A percentile compares a stretch with the other conserved stretches of the same genome.
Conservation (phyloP, 2,888 invertebrate species). For the Hartigia nigra region DNA sequence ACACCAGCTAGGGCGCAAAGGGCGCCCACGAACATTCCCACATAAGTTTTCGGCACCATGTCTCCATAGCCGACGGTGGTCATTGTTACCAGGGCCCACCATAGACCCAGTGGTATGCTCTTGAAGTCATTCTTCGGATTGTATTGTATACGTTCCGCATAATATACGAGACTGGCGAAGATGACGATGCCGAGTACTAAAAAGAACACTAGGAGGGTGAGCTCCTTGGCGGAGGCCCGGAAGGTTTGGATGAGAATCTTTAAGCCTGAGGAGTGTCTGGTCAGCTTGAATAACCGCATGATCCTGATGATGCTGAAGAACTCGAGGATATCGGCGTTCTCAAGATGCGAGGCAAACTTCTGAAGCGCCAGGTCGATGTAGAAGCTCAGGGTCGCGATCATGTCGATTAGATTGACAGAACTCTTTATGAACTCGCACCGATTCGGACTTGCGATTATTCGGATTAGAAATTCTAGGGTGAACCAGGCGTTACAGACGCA, state of each 20-base stretch:
- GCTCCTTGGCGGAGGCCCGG: conserved; percentile 96
- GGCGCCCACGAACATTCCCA: conserved; percentile 98
- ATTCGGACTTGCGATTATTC: conserved; percentile 93
- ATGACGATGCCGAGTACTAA: conserved; percentile 94
- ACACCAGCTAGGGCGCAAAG: conserved; percentile 98
- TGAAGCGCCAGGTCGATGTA: conserved; percentile 94
- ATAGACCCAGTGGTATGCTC: conserved; percentile 95
- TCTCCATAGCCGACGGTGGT: conserved; percentile 98
- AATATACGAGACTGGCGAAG: conserved; percentile 97
- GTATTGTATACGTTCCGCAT: conserved; percentile 95
- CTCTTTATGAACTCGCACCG: conserved; percentile 95
- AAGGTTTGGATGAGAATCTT: conserved; percentile 99
- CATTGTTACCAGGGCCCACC: conserved; percentile 99
- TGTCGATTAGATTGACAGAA: conserved; percentile 99
- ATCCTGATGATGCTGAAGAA: conserved; percentile 98
- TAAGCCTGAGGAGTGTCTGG: conserved; percentile 95
- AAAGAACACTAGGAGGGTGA: conserved; percentile 96
- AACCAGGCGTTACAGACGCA: conserved; percentile 99
- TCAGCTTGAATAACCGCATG: conserved; percentile 96
- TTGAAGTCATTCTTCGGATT: conserved; percentile 98
- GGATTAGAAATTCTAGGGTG: conserved; percentile 92
- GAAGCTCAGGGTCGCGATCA: conserved; percentile 98
- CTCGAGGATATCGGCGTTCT: conserved; percentile 95
- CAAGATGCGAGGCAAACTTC: conserved; percentile 89
- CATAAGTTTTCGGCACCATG: conserved; percentile 98